phyloP scores from a whole-genome alignment of 2,888 invertebrate genomes.

The Chirona hameri region DNA sequence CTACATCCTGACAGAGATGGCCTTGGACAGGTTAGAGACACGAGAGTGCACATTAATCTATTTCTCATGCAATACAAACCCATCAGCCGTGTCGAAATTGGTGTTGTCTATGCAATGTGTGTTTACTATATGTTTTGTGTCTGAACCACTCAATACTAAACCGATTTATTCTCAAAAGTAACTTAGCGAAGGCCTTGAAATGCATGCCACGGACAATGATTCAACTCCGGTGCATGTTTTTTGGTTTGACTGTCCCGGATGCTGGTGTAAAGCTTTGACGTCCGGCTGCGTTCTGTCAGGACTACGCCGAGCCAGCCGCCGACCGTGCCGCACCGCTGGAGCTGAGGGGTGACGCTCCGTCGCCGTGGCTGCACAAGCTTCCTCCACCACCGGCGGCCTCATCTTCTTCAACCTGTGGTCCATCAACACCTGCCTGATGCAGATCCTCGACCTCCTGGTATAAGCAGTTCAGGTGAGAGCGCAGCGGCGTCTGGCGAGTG shows the following conservation, averaged over 20 bases:
- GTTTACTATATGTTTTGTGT: too few relatives aligned
- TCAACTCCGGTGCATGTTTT: too few relatives aligned
- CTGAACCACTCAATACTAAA: too few relatives aligned
- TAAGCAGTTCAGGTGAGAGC: slow-evolving; percentile 63
- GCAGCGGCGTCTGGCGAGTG: too few relatives aligned
- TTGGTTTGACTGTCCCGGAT: too few relatives aligned
- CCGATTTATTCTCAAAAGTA: too few relatives aligned
- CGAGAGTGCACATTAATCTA: too few relatives aligned
- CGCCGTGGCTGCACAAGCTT: not conserved
- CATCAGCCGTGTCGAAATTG: too few relatives aligned
- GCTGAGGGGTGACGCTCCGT: not conserved
- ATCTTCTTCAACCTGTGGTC: slow-evolving; percentile 59
- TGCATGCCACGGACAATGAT: too few relatives aligned
- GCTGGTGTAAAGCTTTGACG: too few relatives aligned
- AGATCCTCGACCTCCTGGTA: slow-evolving; percentile 77
- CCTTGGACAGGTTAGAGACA: slow-evolving; percentile 33
- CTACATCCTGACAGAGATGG: slow-evolving; percentile 73
- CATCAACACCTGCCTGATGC: slow-evolving; percentile 76
- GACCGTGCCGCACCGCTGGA: slow-evolving; percentile 26
- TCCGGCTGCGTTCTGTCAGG: not conserved
- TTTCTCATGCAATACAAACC: not conserved
- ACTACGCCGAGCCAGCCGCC: slow-evolving; percentile 27
- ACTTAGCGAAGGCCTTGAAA: too few relatives aligned
- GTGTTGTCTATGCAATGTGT: too few relatives aligned
- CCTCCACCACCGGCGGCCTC: slow-evolving; percentile 30